These are phyloP conservation scores for Cygnus olor DNA, from an alignment of 2,797 vertebrate genomes.

Conservation along the genomic window DNA sequence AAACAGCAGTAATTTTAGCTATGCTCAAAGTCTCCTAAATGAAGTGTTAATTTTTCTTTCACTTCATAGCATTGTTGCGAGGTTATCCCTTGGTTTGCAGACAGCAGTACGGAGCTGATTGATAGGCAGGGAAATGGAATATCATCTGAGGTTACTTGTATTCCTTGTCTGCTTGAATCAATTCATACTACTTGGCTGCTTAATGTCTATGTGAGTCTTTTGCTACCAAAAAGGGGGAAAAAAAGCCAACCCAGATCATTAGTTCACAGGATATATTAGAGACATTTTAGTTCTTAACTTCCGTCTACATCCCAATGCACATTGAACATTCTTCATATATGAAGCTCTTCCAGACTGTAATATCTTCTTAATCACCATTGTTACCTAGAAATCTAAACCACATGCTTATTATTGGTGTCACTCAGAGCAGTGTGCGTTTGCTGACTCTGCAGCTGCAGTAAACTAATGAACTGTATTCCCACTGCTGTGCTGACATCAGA, in stretches of 20 bases:
- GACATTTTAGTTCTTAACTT: background rate
- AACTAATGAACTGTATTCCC: constrained; percentile 39
- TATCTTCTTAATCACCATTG: background rate
- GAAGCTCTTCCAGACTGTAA: background rate
- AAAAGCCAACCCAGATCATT: background rate
- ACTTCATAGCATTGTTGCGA: too few species aligned
- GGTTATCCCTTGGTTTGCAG: background rate
- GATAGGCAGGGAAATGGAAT: background rate
- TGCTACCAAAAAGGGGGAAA: background rate
- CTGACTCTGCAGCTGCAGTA: constrained; percentile 35
- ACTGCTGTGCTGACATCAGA: constrained; percentile 28
- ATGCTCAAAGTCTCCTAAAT: background rate
- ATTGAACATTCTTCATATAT: background rate
- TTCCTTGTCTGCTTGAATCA: background rate
- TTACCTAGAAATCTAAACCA: constrained; percentile 42
- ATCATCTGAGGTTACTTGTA: background rate
- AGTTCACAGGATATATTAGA: background rate
- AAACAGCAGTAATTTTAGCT: background rate
- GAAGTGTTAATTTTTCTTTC: background rate
- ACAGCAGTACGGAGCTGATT: background rate
- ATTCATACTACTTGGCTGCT: background rate
- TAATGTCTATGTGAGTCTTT: background rate
- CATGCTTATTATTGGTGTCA: background rate
- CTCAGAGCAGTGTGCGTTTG: background rate
- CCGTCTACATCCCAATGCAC: background rate